Base-by-base conservation (phyloP, 2,113 vertebrate genomes). In the Salvator merianae region DNA sequence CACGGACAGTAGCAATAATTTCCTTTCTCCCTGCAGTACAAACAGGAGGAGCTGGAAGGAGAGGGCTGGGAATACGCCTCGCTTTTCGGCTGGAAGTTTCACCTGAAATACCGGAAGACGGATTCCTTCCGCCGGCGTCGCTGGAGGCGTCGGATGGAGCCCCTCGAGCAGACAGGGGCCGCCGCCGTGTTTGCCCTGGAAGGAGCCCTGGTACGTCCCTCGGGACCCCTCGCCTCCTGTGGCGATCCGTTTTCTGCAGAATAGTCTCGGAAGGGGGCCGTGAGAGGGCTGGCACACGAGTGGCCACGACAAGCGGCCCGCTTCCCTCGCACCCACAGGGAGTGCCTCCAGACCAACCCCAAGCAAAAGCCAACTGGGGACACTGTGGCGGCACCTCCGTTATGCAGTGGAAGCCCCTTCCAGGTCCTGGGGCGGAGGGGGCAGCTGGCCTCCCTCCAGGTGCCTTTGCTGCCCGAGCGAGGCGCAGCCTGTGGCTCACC, bases 61-160 rank as follows among this genome's bases (percentile, higher is more conserved):
- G 98, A 99, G 18, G 98, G 98, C 68, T 99, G 98, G 99, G 98
- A 99, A 84, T 99, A 99, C 0, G 96, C 98, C 20, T 99, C 98
- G 0, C 97, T 99, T n/a, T 98, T 99, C 0, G 99, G 99, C 22
- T 99, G 98, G 98, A 98, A 92, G 93, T 99, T 99, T 93, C 99
- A 98, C 93, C 93, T 99, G 18, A 97, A 97, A 89, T 93, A 96
- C 43, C 96, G 95, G 86, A 98, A 98, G 92, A 98, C 97, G 0
- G 98, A 99, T 76, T 94, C 96, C 40, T 99, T 98, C 92, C 96
- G 99, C 66, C 96, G 98, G 2, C 95, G 99, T 1, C 96, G 98
- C 75, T 99, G 98, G 99, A 96, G 98, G 32, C 96, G 96, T 50
- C 95, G 99, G 62, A 99, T 99, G 99, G 98, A 99, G 93, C 99